Base-by-base conservation (phyloP, 2,888 invertebrate genomes). In the Drosophila yooni region DNA sequence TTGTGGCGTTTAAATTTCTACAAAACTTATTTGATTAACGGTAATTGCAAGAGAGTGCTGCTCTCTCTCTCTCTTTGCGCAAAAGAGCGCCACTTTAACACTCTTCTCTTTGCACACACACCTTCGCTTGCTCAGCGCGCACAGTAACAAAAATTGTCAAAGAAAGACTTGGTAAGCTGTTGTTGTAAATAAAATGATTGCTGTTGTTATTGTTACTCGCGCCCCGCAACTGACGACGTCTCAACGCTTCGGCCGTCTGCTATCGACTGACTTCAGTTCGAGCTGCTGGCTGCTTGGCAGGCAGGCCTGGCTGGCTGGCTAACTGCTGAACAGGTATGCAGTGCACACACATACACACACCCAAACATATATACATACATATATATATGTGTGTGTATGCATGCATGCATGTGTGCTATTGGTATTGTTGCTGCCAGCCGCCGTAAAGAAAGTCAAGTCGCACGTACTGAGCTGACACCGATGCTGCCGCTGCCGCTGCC, bases 1-100 rank as follows among this genome's bases (percentile, higher is more conserved):
- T 60, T 83, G 76, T 71, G 80, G 81, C 84, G 89, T 89, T 85
- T 80, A 89, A 87, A 87, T 89, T 89, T 85, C 84, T 89, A 85
- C 87, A 89, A 85, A 85, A 89, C 84, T 84, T 89, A 89, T 85
- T 85, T 89, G 88, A 85, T 85, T 89, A 85, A 85, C 85, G 85
- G 89, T 85, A 89, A 83, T 89, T 76, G 88, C 78, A 70, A 74
- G 78, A 81, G 78, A 52, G 58, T 31, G 54, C 50, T 53, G 15
- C 31, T 33, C 60, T 65, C 68, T 13, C 56, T 48, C 50, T 46
- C 52, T 33, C 11, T 52, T 8, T 43, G 10, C 29, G 15, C 25
- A 50, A 51, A 29, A 51, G 51, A 51, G 51, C 31, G 33, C 15
- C 29, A 40, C 52, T 56, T 34, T 40, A 33, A 29, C 40, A 59